Percentiles rank a stretch among this genome's conserved stretches.
phyloP scores from a whole-genome alignment of 2,888 invertebrate genomes.

The Reticulitermes lucifugus region DNA sequence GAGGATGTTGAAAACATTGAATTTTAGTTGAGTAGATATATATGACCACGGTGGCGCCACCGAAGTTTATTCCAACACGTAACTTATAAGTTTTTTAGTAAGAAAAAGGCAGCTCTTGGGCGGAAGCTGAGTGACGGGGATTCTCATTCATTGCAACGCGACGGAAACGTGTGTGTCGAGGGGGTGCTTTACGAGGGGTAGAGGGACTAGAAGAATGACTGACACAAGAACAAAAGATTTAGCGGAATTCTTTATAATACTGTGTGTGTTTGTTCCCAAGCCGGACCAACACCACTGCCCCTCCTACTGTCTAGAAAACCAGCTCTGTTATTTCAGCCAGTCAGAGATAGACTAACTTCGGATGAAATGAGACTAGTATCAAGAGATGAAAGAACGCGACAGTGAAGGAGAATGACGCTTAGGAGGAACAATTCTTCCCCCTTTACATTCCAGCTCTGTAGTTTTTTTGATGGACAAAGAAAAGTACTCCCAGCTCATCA shows the following conservation, averaged over 20 bases:
- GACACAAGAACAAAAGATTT: slow-evolving; percentile 50
- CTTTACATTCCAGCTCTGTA: neutral
- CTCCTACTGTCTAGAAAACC: neutral
- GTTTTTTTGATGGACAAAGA: neutral
- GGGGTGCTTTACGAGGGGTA: slow-evolving; percentile 1
- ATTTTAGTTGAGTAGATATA: slow-evolving; percentile 42
- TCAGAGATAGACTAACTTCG: slow-evolving; percentile 20
- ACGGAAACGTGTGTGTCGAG: slow-evolving; percentile 46
- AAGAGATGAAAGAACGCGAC: slow-evolving; percentile 17
- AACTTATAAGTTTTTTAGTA: slow-evolving; percentile 43
- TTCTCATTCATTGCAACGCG: slow-evolving; percentile 51
- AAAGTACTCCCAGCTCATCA: neutral
- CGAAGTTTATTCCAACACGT: slow-evolving; percentile 47
- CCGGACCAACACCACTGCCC: neutral
- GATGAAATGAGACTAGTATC: slow-evolving; percentile 5
- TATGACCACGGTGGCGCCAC: slow-evolving; percentile 47
- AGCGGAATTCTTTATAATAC: slow-evolving; percentile 38
- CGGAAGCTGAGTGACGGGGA: slow-evolving; percentile 49
- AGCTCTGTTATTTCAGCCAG: slow-evolving; percentile 19
- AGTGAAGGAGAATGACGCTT: neutral
- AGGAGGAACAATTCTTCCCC: neutral
- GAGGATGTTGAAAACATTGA: slow-evolving; percentile 39
- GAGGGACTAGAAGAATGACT: slow-evolving; percentile 43
- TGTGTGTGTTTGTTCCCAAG: slow-evolving; percentile 41
- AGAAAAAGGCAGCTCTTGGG: slow-evolving; percentile 44